These are phyloP conservation scores for Plecturocebus donacophilus DNA, from an alignment of 2,113 vertebrate genomes.

Conservation along the genomic window DNA sequence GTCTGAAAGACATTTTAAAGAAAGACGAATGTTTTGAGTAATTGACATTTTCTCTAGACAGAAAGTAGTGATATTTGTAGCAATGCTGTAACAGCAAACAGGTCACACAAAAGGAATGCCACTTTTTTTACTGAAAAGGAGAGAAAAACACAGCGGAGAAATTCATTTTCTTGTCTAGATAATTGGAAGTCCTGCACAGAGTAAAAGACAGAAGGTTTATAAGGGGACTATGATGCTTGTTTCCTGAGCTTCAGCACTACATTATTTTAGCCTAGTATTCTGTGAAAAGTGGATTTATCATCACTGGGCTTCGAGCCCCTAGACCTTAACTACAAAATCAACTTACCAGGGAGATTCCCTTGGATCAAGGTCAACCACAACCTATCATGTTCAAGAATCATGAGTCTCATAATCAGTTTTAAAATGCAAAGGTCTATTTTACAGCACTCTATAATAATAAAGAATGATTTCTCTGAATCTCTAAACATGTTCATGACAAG, in stretches of 20 bases:
- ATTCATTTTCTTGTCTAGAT: slow-evolving; percentile 31
- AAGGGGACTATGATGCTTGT: slow-evolving; percentile 39
- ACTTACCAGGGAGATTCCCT: not conserved
- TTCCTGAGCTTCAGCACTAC: not conserved
- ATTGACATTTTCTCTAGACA: slow-evolving; percentile 42
- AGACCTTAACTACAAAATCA: not conserved
- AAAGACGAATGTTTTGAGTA: slow-evolving; percentile 11
- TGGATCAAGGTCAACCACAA: slow-evolving; percentile 1
- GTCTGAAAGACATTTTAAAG: slow-evolving; percentile 51
- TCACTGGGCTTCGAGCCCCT: not conserved
- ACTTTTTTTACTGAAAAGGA: slow-evolving; percentile 33
- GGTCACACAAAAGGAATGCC: slow-evolving; percentile 50
- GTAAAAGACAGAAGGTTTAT: slow-evolving; percentile 57
- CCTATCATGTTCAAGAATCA: not conserved
- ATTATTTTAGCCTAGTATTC: slow-evolving; percentile 4
- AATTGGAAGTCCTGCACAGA: slow-evolving; percentile 38
- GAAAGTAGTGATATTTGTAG: slow-evolving; percentile 34
- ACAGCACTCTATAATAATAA: not conserved
- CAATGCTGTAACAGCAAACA: slow-evolving; percentile 50
- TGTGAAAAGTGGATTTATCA: not conserved
- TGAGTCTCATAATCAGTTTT: not conserved
- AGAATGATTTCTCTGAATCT: slow-evolving; percentile 20
- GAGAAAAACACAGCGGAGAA: not conserved
- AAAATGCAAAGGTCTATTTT: not conserved
- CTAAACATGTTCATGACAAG: slow-evolving; percentile 53